Base-by-base conservation (phyloP, 92 coral and sea anemone species). In the Ricordea florida region DNA sequence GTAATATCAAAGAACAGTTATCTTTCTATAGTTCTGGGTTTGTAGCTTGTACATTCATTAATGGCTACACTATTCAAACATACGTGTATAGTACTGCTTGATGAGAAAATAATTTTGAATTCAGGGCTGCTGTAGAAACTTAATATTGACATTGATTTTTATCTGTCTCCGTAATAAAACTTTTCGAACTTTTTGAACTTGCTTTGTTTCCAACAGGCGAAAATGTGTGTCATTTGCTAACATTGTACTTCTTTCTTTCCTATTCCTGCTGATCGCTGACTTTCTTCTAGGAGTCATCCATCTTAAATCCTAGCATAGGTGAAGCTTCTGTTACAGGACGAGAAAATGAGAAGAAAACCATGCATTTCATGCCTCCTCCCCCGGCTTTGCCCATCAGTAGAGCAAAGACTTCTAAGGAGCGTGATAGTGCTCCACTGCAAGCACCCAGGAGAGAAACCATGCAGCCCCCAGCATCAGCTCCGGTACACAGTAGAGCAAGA, bases 281-380 rank as follows among this genome's bases (percentile, higher is more conserved):
- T 89, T 89, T 89, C 57, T 85, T 89, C 78, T 85, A 85, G 94
- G 87, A 85, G 88, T 83, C 89, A 66, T 63, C 89, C 84, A 78
- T 85, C 48, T 73, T 61, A 58, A 62, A 82, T 70, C 64, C 78
- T 33, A 53, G 68, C 36, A 41, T 79, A 44, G 65, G 71, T 36
- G 72, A 56, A 33, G 81, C 61, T n/a, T n/a, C n/a, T n/a, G n/a
- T n/a, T 63, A 18, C 66, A 17, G 38, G 51, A 48, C 37, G 22
- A n/a, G 58, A 62, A 44, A 69, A n/a, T 17, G 45, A 30, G 23
- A 30, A 34, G 31, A 38, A 11, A 22, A 42, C 35, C 23, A 1
- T 35, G 14, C 25, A 33, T 11, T 2, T 16, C 28, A 73, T 73
- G 80, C 80, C 70, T 0, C 80, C 80, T 14, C 80, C 80, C 24